Percentiles rank a stretch among this genome's conserved stretches.
Evolutionary conservation across 2,113 vertebrate genomes (phyloP).

Genomic region (Corydoras maculifer): DNA sequence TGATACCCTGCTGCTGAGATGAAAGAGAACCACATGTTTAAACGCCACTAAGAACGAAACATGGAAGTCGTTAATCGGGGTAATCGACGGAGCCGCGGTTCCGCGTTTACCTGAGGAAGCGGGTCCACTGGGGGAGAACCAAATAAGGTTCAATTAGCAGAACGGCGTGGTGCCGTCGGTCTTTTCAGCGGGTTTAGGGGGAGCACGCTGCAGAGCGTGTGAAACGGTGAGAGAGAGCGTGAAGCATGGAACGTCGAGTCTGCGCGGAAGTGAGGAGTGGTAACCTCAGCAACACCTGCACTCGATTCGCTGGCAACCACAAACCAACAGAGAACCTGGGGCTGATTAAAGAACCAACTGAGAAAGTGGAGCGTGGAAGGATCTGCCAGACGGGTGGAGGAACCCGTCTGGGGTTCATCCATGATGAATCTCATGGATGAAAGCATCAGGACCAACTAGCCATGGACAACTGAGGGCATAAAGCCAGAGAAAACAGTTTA

Average conservation of each 20-base stretch:
- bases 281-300: constrained; percentile 44
- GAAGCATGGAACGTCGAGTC: constrained; percentile 23
- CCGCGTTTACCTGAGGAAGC: too few species aligned
- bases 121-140: too few species aligned
- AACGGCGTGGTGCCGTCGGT: too few species aligned
- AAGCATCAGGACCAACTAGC: too few species aligned
- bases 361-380: not conserved
- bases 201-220: not conserved
- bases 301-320: constrained; percentile 38
- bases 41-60: too few species aligned
- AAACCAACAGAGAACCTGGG: constrained; percentile 24
- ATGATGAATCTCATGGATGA: too few species aligned
- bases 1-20: constrained; percentile 48
- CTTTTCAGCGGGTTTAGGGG: not conserved
- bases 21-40: constrained; percentile 18
- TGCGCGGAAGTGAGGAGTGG: constrained; percentile 43
- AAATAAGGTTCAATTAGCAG: too few species aligned
- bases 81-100: not conserved
- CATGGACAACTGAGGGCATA: too few species aligned
- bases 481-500: too few species aligned
- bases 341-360: constrained; percentile 27
- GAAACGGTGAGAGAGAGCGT: constrained; percentile 5
- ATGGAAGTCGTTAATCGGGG: too few species aligned
- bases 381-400: not conserved
- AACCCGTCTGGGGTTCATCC: too few species aligned